Conservation (phyloP, 1,140 invertebrate species). For the Trichonephila clavipes region DNA sequence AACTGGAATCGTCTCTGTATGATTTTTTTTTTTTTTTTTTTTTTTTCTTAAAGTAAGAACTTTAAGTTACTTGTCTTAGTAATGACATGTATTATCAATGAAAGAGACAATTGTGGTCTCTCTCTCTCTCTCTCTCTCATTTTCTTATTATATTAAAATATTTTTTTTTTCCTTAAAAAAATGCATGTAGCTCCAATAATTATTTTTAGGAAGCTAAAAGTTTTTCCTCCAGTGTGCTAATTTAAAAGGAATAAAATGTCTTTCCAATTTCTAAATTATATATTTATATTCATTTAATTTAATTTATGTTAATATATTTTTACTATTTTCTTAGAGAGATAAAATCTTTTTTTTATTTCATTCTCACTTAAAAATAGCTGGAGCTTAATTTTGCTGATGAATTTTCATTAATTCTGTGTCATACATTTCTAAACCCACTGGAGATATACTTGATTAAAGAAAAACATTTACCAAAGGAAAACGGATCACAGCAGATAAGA, state of each 20-base stretch:
- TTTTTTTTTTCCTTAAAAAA: too few relatives aligned
- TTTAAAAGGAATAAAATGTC: not conserved
- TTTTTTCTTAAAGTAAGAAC: too few relatives aligned
- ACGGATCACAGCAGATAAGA: not conserved
- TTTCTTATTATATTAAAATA: too few relatives aligned
- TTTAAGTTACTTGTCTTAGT: too few relatives aligned
- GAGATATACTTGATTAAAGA: not conserved
- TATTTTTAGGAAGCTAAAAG: too few relatives aligned
- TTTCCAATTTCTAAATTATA: not conserved
- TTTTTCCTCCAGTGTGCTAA: too few relatives aligned
- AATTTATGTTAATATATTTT: not conserved
- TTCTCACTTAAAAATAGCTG: not conserved
- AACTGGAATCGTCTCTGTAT: too few relatives aligned
- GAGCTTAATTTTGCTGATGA: constrained; percentile 8
- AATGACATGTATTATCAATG: too few relatives aligned
- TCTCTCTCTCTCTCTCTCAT: too few relatives aligned
- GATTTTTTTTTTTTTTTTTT: too few relatives aligned
- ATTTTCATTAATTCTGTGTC: not conserved
- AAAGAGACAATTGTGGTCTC: too few relatives aligned
- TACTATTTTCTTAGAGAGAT: not conserved
- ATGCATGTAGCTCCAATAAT: too few relatives aligned
- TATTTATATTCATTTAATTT: not conserved
- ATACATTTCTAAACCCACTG: not conserved
- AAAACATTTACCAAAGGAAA: not conserved
- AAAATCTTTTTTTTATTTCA: not conserved